Evolutionary conservation across 2,797 vertebrate species (phyloP), one percentile per base, ranked within the genome.

Genomic region (Coendou prehensilis): DNA sequence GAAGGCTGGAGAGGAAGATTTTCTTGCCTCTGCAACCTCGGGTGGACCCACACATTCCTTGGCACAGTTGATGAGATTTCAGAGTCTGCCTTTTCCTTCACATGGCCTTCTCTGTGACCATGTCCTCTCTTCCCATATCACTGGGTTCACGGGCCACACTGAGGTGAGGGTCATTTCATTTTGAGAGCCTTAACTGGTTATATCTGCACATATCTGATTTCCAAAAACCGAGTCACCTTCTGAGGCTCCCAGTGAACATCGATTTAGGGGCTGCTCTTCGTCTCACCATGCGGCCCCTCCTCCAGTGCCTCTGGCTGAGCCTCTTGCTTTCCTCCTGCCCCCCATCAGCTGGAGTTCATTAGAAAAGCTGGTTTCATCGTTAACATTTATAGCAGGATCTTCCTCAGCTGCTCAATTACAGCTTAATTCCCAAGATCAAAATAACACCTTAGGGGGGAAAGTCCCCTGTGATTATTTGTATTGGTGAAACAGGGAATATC

Each of bases 371-470:
- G 84, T 41, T 96, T 63, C 93, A 73, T 94, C 67, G 0, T 95
- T 95, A 97, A 87, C 93, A 92, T 92, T 93, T 96, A 96, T 30
- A 97, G 94, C 94, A 95, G 73, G n/a, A 85, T 94, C 82, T 93
- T 89, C 96, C 92, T 97, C 89, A 93, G 96, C 84, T 91, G 95
- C 95, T 97, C 95, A 96, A 88, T 96, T 97, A 97, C 76, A 97
- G 89, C 95, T 96, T 95, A 95, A 97, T 96, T 93, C 93, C 79
- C 89, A 87, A 96, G 96, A 97, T 96, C 97, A 97, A 97, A 95
- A 96, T 97, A 94, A 94, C 94, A 95, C 91, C 91, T 95, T 79
- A 80, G 89, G 89, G 75, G 96, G 69, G 63, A 8, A 63, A 96
- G 61, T 96, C 93, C 93, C 91, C 85, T 41, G 92, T 95, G 97